Evolutionary conservation across 2,888 invertebrate genomes (phyloP).

Genomic region (Chirona hameri): DNA sequence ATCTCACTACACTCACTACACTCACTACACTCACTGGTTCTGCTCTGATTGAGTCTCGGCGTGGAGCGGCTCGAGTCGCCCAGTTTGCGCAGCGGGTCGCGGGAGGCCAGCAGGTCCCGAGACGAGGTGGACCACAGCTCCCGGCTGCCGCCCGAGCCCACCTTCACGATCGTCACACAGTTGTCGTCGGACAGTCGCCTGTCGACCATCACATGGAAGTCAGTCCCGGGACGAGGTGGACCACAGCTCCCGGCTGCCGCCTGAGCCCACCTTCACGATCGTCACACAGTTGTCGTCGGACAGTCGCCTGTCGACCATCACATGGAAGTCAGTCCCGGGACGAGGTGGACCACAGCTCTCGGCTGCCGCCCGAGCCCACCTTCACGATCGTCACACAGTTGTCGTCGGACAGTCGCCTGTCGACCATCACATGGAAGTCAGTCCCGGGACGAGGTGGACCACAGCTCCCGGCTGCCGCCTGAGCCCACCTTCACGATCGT

Average conservation of each 20-base stretch:
- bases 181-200: constrained; percentile 4
- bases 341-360: constrained; percentile 12
- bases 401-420: background rate
- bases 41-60: constrained; percentile 1
- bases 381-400: constrained; percentile 23
- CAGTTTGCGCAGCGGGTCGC: constrained; percentile 2
- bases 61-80: constrained; percentile 4
- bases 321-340: background rate
- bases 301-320: background rate
- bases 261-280: constrained; percentile 14
- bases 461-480: constrained; percentile 5
- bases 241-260: constrained; percentile 12
- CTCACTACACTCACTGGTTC: background rate
- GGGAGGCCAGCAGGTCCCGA: background rate
- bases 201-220: background rate
- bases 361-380: constrained; percentile 13
- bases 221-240: constrained; percentile 10
- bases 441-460: constrained; percentile 13
- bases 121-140: constrained; percentile 23
- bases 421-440: background rate
- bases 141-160: constrained; percentile 9
- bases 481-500: constrained; percentile 25
- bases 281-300: constrained; percentile 24
- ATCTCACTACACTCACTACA: no score
- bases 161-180: constrained; percentile 23